Percentiles rank a stretch among this genome's conserved stretches.
phyloP scores from a whole-genome alignment of 1,140 invertebrate genomes.

The Drosophila subpulchrella region DNA sequence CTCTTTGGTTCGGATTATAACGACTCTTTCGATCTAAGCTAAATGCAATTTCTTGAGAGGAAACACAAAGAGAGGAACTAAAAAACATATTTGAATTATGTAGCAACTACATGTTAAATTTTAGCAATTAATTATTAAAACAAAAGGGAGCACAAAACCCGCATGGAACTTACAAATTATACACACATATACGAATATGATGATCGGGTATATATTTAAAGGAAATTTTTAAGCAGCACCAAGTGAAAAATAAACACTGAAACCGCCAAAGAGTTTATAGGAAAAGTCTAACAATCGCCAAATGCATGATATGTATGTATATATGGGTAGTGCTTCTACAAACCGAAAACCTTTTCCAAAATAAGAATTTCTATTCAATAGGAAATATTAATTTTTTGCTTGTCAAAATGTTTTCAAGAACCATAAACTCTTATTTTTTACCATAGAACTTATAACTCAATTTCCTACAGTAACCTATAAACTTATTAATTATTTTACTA shows the following conservation, averaged over 20 bases:
- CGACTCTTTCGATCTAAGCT: conserved; percentile 37
- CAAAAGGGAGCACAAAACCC: conserved; percentile 8
- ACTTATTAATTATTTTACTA: too few species aligned
- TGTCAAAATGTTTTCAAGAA: too few species aligned
- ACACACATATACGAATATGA: conserved; percentile 22
- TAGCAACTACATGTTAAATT: conserved; percentile 81
- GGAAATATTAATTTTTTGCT: neutral
- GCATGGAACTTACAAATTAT: conserved; percentile 26
- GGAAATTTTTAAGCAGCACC: conserved; percentile 53
- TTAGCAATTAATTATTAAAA: conserved; percentile 68
- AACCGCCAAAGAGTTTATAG: conserved; percentile 29
- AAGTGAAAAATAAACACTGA: conserved; percentile 49
- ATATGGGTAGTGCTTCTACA: neutral
- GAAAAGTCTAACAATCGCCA: conserved; percentile 30
- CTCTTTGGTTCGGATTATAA: conserved; percentile 7
- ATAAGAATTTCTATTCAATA: neutral
- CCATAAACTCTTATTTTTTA: too few species aligned
- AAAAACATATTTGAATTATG: conserved; percentile 76
- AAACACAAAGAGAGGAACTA: conserved; percentile 10
- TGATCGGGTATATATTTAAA: conserved; percentile 34
- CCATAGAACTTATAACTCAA: too few species aligned
- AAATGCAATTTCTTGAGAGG: conserved; percentile 39
- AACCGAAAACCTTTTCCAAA: neutral
- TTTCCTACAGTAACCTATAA: too few species aligned
- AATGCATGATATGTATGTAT: conserved; percentile 1